Evolutionary conservation across 2,113 vertebrate species (phyloP).

Genomic region (Oryzias woworae): DNA sequence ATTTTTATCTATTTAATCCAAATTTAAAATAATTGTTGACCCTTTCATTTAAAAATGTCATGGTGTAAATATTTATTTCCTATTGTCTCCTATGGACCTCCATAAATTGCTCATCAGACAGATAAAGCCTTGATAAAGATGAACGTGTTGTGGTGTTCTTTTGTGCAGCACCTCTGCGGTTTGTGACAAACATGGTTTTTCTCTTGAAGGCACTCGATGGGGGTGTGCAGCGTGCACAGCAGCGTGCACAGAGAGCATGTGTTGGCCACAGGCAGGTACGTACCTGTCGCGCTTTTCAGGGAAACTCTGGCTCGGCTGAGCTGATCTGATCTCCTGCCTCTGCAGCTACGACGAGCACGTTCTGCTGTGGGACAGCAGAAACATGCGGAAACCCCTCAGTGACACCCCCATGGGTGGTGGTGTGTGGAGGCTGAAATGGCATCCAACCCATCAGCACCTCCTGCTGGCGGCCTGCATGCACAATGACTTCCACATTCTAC

Average conservation of each 20-base stretch:
- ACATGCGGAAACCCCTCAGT: conserved; percentile 82
- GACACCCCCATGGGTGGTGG: conserved; percentile 83
- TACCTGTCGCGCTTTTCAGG: background rate
- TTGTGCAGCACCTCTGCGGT: no score
- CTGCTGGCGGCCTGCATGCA: conserved; percentile 95
- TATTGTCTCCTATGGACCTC: no score
- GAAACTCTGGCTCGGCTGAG: no score
- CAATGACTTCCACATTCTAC: conserved; percentile 86
- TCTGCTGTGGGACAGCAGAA: conserved; percentile 90
- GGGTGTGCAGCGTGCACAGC: conserved; percentile 94
- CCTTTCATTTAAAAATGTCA: no score
- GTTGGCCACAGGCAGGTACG: conserved; percentile 92
- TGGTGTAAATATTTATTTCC: no score
- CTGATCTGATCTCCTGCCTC: background rate
- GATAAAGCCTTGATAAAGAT: no score
- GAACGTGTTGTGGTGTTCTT: no score
- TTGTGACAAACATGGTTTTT: background rate
- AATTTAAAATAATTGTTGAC: no score
- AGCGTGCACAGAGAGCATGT: conserved; percentile 85
- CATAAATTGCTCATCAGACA: no score
- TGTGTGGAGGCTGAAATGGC: conserved; percentile 96
- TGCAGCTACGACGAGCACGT: conserved; percentile 91
- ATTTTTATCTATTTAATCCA: no score
- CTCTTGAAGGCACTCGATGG: conserved; percentile 87
- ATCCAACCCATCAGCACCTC: conserved; percentile 80